These are phyloP conservation scores for Leucophenga varia DNA, from an alignment of 1,140 invertebrate species.

Conservation along the genomic window DNA sequence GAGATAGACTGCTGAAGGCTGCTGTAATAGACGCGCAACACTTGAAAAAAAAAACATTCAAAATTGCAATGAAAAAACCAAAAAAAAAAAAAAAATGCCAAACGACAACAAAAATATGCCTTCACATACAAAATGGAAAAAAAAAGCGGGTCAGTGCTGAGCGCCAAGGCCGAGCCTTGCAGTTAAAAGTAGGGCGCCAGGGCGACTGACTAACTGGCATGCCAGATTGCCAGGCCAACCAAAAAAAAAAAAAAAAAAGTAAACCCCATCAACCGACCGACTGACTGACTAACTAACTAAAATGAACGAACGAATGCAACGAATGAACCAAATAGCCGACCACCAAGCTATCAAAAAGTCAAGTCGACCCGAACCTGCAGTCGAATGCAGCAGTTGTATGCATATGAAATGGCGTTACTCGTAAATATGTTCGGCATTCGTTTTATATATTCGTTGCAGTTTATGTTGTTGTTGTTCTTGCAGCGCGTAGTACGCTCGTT, in stretches of 20 bases:
- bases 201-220: no score
- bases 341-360: no score
- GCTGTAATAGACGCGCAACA: no score
- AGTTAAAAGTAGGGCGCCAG: slow-evolving; percentile 42
- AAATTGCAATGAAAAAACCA: slow-evolving; percentile 11
- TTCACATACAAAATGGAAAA: slow-evolving; percentile 4
- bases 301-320: slow-evolving; percentile 10
- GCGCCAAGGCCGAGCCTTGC: slow-evolving; percentile 50
- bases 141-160: slow-evolving; percentile 50
- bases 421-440: no score
- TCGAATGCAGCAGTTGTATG: slow-evolving; percentile 7
- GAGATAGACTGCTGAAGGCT: slow-evolving; percentile 15
- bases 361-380: no score
- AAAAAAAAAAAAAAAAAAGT: no score
- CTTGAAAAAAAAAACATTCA: slow-evolving; percentile 1
- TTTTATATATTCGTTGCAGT: no score
- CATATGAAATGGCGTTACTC: no score
- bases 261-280: slow-evolving; percentile 1
- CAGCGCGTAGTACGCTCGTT: slow-evolving; percentile 2
- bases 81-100: slow-evolving; percentile 32
- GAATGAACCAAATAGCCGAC: no score
- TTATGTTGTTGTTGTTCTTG: neutral
- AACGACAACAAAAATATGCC: slow-evolving; percentile 21
- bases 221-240: no score
- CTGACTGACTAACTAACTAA: slow-evolving; percentile 10